Conservation (phyloP, 2,888 invertebrate species). For the Drosophila mulleri region DNA sequence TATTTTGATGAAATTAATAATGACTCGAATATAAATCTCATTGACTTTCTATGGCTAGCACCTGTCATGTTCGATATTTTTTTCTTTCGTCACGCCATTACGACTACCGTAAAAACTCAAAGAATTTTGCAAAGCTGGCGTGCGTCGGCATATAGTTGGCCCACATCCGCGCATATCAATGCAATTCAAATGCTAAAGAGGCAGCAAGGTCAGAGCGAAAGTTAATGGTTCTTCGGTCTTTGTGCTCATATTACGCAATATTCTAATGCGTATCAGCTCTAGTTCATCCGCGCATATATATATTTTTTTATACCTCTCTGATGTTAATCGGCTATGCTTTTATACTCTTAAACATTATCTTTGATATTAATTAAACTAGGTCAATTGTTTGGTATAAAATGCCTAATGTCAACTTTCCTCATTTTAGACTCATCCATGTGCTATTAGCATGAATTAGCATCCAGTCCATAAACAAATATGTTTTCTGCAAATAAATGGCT, state of each 20-base stretch:
- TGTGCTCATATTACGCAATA: constrained; percentile 31
- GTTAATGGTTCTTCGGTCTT: constrained; percentile 41
- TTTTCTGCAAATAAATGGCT: not conserved
- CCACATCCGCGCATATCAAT: constrained; percentile 14
- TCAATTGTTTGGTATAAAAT: not conserved
- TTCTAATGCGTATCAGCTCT: not conserved
- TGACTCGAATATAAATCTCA: constrained; percentile 40
- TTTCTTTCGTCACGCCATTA: constrained; percentile 27
- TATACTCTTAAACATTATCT: not conserved
- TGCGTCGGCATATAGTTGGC: constrained; percentile 40
- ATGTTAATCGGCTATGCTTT: not conserved
- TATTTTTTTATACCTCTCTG: too few relatives aligned
- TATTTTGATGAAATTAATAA: constrained; percentile 26
- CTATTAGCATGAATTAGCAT: not conserved
- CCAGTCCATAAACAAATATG: not conserved
- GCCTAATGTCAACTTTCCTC: not conserved
- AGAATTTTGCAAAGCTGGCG: constrained; percentile 22
- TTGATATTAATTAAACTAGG: not conserved
- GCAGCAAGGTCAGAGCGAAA: constrained; percentile 52
- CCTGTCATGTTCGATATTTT: constrained; percentile 12
- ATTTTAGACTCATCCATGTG: not conserved
- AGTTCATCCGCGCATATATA: not conserved
- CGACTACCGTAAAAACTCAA: not conserved
- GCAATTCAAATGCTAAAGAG: constrained; percentile 14
- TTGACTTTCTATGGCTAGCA: constrained; percentile 39